Percentiles rank a stretch among this genome's conserved stretches.
Evolutionary conservation across 2,113 vertebrate genomes (phyloP).

Genomic region (Lipophrys pholis): DNA sequence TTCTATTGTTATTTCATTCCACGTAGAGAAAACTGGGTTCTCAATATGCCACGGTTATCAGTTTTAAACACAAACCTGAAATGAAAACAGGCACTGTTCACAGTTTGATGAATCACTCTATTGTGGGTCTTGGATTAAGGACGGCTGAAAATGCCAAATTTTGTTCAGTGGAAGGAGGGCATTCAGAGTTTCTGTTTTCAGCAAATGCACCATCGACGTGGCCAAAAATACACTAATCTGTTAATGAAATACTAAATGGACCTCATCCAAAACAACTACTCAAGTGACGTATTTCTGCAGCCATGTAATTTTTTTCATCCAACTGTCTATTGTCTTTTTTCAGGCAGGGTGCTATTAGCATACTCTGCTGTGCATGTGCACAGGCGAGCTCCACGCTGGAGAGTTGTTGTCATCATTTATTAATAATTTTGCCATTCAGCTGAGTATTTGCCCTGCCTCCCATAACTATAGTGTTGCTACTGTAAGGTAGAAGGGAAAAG

Average conservation of each 20-base stretch:
- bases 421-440: constrained; percentile 70
- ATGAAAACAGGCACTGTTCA: constrained; percentile 36
- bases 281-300: constrained; percentile 40
- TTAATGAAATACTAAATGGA: constrained; percentile 57
- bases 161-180: constrained; percentile 33
- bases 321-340: constrained; percentile 47
- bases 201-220: constrained; percentile 31
- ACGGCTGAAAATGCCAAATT: constrained; percentile 56
- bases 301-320: constrained; percentile 47
- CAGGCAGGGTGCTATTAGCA: constrained; percentile 54
- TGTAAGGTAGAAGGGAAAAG: constrained; percentile 29
- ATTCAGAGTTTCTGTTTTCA: constrained; percentile 43
- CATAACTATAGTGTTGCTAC: constrained; percentile 79
- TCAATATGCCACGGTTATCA: constrained; percentile 37
- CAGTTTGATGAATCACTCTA: constrained; percentile 42
- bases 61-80: constrained; percentile 52
- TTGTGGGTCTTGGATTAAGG: constrained; percentile 62
- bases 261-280: constrained; percentile 50
- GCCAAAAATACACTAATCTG: constrained; percentile 59
- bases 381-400: constrained; percentile 36
- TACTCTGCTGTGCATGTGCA: constrained; percentile 31
- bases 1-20: constrained; percentile 47
- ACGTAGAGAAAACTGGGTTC: constrained; percentile 34
- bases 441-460: constrained; percentile 74
- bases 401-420: constrained; percentile 67